A percentile compares a stretch with the other conserved stretches of the same genome.
phyloP scores from a whole-genome alignment of 2,113 vertebrate genomes.

The Rhagologus leucostigma region DNA sequence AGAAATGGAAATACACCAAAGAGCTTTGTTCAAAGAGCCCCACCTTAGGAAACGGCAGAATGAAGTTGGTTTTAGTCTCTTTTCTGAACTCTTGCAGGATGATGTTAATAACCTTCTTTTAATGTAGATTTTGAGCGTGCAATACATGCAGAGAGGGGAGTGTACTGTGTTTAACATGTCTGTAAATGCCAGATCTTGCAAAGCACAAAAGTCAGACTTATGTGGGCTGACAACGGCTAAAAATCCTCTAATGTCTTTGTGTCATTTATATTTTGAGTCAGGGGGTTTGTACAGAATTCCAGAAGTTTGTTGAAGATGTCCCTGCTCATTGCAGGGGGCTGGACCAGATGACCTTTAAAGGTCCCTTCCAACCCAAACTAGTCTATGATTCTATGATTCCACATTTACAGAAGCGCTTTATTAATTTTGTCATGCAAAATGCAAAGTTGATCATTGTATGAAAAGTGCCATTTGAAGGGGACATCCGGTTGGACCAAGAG shows the following conservation, averaged over 20 bases:
- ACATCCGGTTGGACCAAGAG: not conserved
- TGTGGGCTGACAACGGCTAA: not conserved
- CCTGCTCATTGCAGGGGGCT: not conserved
- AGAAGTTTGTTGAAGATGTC: not conserved
- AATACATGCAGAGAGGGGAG: not conserved
- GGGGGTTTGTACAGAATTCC: not conserved
- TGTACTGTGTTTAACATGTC: not conserved
- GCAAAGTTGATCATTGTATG: not conserved
- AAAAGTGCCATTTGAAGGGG: not conserved
- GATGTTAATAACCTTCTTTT: slow-evolving; percentile 30
- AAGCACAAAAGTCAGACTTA: not conserved
- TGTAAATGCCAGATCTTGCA: not conserved
- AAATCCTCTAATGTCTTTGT: not conserved
- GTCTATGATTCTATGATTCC: not conserved
- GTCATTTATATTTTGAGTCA: not conserved
- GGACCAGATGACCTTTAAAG: not conserved
- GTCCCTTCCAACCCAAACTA: not conserved
- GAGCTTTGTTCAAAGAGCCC: slow-evolving; percentile 17
- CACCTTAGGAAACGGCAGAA: slow-evolving; percentile 31
- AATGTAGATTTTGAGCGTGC: not conserved
- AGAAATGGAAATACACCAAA: slow-evolving; percentile 40
- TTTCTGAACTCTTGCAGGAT: slow-evolving; percentile 9
- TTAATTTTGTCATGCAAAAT: not conserved
- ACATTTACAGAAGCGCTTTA: not conserved
- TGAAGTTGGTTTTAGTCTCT: slow-evolving; percentile 10